Evolutionary conservation across 2,797 vertebrate genomes (phyloP), one percentile per base, ranked within the genome.

Genomic region (Huso huso): DNA sequence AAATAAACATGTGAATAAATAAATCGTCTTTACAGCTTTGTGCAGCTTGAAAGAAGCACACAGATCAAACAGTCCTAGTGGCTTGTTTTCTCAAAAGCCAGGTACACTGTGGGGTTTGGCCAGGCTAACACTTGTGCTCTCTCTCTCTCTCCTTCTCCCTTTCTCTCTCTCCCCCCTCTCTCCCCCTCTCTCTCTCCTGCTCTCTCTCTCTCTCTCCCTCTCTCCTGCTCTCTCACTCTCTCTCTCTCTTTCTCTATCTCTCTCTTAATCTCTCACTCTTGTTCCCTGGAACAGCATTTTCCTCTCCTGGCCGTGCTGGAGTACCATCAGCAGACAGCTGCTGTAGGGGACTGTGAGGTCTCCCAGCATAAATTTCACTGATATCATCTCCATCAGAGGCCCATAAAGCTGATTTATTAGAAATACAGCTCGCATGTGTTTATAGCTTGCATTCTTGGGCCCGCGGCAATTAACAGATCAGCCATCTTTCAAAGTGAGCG

Each of bases 351-450:
- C 87, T 82, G 83, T 71, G 77, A 90, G 90, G 91, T 92, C 90
- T 91, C 82, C 81, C 86, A 83, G 91, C 89, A 91, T 97, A 95
- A 96, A 97, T 93, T 91, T 85, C 78, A 79, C 90, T 91, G 92
- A 95, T 96, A 96, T 94, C 94, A 94, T 91, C 93, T 82, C 93
- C 93, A 97, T 95, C 91, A 91, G 92, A 90, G 92, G 91, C 90
- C 93, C 91, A 96, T 96, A 96, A 96, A 95, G 92, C 88, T 96
- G 95, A 98, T 92, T 92, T 96, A 99, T 97, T 95, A 95, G 96
- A 97, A 97, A 97, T 94, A 94, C 86, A 86, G 91, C 85, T 90
- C 92, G 90, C 87, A 75, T 93, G 91, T 96, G 95, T 97, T 97
- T 96, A 97, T 90, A 89, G 90, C 87, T 82, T 82, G 83, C 93